Conservation (phyloP, 2,888 invertebrate species). For the Cheiracanthium punctorium region DNA sequence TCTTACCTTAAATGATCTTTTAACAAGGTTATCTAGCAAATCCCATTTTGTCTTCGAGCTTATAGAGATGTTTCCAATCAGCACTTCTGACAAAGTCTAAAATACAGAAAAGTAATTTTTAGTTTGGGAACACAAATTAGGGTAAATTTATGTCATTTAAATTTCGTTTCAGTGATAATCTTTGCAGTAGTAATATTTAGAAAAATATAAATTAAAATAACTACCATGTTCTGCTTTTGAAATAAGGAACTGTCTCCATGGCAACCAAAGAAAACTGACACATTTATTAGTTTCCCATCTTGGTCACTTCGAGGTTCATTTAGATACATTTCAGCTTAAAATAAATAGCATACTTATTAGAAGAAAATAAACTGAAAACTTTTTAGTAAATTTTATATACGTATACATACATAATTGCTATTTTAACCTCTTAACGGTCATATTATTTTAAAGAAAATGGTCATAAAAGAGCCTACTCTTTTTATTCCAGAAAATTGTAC, state of each 20-base stretch:
- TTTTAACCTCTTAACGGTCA: too few species aligned
- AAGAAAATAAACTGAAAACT: too few species aligned
- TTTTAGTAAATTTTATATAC: too few species aligned
- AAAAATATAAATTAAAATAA: not conserved
- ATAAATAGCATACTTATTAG: too few species aligned
- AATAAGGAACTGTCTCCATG: constrained; percentile 77
- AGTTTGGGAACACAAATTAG: not conserved
- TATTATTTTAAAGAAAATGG: too few species aligned
- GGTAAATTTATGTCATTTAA: not conserved
- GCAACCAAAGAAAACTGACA: constrained; percentile 89
- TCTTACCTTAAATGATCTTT: constrained; percentile 89
- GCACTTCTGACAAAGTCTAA: constrained; percentile 79
- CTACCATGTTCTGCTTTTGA: constrained; percentile 56
- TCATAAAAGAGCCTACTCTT: too few species aligned
- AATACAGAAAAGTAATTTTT: not conserved
- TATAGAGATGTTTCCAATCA: constrained; percentile 91
- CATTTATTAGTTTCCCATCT: constrained; percentile 86
- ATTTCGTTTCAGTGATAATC: too few species aligned
- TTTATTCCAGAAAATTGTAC: too few species aligned
- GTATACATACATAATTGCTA: too few species aligned
- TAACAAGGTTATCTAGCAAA: constrained; percentile 91
- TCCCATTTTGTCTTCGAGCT: constrained; percentile 97
- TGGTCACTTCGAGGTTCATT: constrained; percentile 75
- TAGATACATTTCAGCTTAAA: constrained; percentile 61
- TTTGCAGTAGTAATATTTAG: too few species aligned